Base-by-base conservation (phyloP, 2,113 vertebrate species). In the Gambusia affinis region DNA sequence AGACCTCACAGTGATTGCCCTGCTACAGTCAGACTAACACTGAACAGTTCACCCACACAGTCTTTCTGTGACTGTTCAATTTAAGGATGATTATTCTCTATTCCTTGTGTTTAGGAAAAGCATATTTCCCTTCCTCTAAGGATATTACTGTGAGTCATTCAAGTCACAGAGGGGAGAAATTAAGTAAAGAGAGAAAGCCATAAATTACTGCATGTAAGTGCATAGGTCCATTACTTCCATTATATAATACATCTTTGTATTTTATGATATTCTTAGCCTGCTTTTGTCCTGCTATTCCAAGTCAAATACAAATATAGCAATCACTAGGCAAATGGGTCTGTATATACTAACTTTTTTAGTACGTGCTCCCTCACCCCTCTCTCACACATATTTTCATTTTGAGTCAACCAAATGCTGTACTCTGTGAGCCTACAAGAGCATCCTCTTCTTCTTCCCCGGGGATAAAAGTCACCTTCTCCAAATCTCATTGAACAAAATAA, bases 381-480 rank as follows among this genome's bases (percentile, higher is more conserved):
- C 35, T 37, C 10, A n/a, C 35, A 11, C 35, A 47, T 47, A 47
- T 47, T 47, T 47, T 44, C n/a, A 61, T 39, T 57, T 57, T 78
- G 75, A 74, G 86, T 80, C 74, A 88, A 86, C 83, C 78, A 89
- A 89, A 80, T 76, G 74, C 83, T 80, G 73, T 83, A 75, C 81
- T 85, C 63, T 81, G 76, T 73, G 78, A 87, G 90, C 88, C 85
- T 86, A 88, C 89, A 88, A 82, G 80, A 91, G 87, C 85, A 91
- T 92, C 85, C 90, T 92, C 78, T 88, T 78, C n/a, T 60, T 27
- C 19, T 79, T 76, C 85, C 88, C 84, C 74, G 22, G 87, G 93
- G 92, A 94, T 94, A 88, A 89, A 91, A 93, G 90, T 94, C 92
- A 95, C 92, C 92, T 94, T 94, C 92, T 89, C 82, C 82, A 93